Base-by-base conservation (phyloP, 2,888 invertebrate genomes). In the Sinelater perroti region DNA sequence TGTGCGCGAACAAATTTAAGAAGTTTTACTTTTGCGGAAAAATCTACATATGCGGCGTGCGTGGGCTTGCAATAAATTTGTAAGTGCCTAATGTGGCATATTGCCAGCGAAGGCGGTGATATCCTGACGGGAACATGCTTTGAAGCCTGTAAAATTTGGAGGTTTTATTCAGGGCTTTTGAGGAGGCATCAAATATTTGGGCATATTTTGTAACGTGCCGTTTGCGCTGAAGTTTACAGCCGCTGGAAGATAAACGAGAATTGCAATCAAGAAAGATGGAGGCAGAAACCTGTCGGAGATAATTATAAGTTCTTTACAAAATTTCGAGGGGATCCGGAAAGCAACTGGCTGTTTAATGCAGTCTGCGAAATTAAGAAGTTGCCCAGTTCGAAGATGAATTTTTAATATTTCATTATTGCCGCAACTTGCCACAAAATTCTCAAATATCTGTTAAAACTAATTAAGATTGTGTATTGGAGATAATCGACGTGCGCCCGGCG, bases 1-100 rank as follows among this genome's bases (percentile, higher is more conserved):
- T 51, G 51, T 57, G 60, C 60, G 56, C 51, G 62, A 56, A 62
- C 49, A 62, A 60, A 60, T 53, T 62, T 52, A 45, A 60, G 47
- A 53, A 56, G 53, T 52, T 52, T 35, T 36, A 21, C 36, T 33
- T 44, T 26, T 8, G 4, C 30, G 11, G 11, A 3, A 10, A 10
- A 5, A 30, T 3, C 30, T 3, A 3, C 30, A n/a, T 11, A 30
- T 3, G 30, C 8, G 10, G n/a, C 7, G 16, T 21, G 20, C 18
- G 20, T 20, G 38, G n/a, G 38, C 20, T 21, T 2, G 14, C n/a
- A 40, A 40, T 40, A 40, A 40, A 40, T 24, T 40, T 40, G 10
- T 40, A 20, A 24, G n/a, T n/a, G n/a, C n/a, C n/a, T n/a, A n/a
- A n/a, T n/a, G n/a, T n/a, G n/a, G n/a, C n/a, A n/a, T n/a, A n/a